Conservation (phyloP, 2,113 vertebrate genomes). For the Promerops cafer region DNA sequence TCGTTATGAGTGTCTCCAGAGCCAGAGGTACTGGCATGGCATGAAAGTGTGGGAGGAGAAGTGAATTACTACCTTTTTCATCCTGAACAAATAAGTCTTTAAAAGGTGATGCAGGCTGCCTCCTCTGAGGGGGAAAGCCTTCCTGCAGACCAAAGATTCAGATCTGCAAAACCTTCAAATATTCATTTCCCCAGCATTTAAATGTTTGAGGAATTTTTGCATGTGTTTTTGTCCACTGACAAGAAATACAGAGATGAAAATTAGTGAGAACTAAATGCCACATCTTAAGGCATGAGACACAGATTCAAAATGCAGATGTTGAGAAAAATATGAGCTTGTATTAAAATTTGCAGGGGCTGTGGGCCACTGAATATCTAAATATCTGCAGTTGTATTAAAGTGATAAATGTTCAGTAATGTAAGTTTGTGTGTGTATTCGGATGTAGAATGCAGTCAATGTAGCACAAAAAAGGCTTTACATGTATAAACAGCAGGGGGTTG, state of each 20-base stretch:
- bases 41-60: background rate
- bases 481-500: background rate
- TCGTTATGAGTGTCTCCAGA: background rate
- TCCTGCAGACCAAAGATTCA: background rate
- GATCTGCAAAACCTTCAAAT: background rate
- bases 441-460: background rate
- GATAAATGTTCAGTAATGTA: background rate
- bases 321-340: background rate
- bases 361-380: background rate
- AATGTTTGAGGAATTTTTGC: background rate
- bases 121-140: background rate
- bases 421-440: background rate
- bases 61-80: background rate
- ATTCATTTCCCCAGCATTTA: background rate
- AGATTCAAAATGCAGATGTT: background rate
- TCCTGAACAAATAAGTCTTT: background rate
- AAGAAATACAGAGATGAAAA: background rate
- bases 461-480: background rate
- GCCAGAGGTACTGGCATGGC: background rate
- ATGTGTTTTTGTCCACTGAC: background rate
- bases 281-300: background rate
- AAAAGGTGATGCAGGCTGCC: background rate
- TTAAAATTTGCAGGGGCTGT: background rate
- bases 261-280: background rate
- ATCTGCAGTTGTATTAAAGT: background rate